Evolutionary conservation across 2,888 invertebrate species (phyloP), one percentile per base, ranked within the genome.

Genomic region (Maniola hyperantus): DNA sequence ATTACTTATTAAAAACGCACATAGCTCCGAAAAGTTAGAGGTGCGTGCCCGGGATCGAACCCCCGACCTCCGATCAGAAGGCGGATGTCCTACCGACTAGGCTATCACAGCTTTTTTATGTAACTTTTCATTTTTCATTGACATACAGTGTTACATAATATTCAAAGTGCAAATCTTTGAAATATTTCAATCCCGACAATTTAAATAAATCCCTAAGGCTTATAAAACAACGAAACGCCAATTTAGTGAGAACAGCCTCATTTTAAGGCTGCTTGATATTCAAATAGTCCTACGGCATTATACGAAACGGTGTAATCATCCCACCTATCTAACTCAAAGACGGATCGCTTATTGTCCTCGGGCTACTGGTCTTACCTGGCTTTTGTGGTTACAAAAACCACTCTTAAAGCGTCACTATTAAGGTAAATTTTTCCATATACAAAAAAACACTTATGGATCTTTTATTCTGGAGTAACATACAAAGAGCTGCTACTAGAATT

Each of bases 301-400:
- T 77, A 72, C 75, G 68, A 73, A 80, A 77, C 76, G 68, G 77
- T 82, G 83, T 83, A 89, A 89, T 89, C 90, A 87, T 83, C 80
- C 78, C 82, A 78, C 83, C 77, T 83, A 88, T 89, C 88, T 88
- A 86, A 86, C 83, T 78, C 82, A 83, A 87, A 89, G 89, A 90
- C 85, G 85, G 89, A 91, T 91, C 85, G 83, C 84, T 88, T 85
- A 89, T 89, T 90, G 91, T 89, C 85, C 86, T 83, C 79, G 73
- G 73, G 89, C 91, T 91, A 91, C 91, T 78, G 86, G 91, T 88
- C 79, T 91, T 91, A 83, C 83, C 80, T 78, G 77, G 69, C 63
- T 68, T 66, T 58, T 54, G 65, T 58, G 60, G 20, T 64, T 55
- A 58, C 58, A 70, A 80, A 83, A 82, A 50, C 59, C 65, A 46